A percentile compares a stretch with the other conserved stretches of the same genome.
These are phyloP conservation scores for Drosophila sp. DNA, from an alignment of 1,140 invertebrate genomes.

Conservation along the genomic window DNA sequence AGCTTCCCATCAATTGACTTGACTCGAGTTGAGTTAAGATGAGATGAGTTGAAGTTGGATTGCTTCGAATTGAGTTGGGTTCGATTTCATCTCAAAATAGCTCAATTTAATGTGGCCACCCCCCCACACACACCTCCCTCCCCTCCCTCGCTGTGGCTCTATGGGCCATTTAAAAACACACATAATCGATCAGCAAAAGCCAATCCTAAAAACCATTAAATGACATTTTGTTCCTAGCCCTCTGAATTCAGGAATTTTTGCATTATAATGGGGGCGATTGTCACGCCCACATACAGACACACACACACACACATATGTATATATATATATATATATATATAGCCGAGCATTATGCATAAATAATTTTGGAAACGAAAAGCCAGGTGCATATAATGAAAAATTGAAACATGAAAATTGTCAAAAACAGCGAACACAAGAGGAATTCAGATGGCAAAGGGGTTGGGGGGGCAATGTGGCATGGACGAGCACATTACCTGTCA, in stretches of 20 bases:
- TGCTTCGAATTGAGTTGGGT: background rate
- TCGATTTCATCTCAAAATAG: slow-evolving; percentile 14
- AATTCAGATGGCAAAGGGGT: background rate
- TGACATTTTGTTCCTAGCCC: slow-evolving; percentile 37
- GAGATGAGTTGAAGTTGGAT: slow-evolving; percentile 3
- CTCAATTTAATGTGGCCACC: slow-evolving; percentile 5
- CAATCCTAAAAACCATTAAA: slow-evolving; percentile 39
- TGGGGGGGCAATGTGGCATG: background rate
- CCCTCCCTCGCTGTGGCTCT: background rate
- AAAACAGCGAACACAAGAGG: slow-evolving; percentile 57
- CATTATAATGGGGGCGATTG: background rate
- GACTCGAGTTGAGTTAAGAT: slow-evolving; percentile 2
- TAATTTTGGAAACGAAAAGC: slow-evolving; percentile 56
- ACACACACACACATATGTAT: slow-evolving; percentile 10
- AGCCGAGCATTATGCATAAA: slow-evolving; percentile 68
- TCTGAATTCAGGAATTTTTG: slow-evolving; percentile 7
- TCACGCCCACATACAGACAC: background rate
- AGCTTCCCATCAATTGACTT: slow-evolving; percentile 21
- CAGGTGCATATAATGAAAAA: slow-evolving; percentile 72
- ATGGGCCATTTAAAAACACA: slow-evolving; percentile 2
- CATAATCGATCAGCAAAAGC: slow-evolving; percentile 63
- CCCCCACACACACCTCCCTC: background rate
- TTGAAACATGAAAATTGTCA: slow-evolving; percentile 81
- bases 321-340: background rate
- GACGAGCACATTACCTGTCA: slow-evolving; percentile 62